A percentile compares a stretch with the other conserved stretches of the same genome.
Evolutionary conservation across 1,140 invertebrate species (phyloP).

Genomic region (Apis mellifera): Amel_HAv3.1 CM009932.2:11319501-11320000

Average conservation of each 20-base stretch:
- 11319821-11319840: too few relatives aligned
- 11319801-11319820: neutral
- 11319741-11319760: neutral
- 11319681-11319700: neutral
- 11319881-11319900: too few relatives aligned
- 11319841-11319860: too few relatives aligned
- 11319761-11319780: neutral
- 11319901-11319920: conserved; percentile 32
- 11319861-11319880: too few relatives aligned
- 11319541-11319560: too few relatives aligned
- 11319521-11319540: too few relatives aligned
- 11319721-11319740: neutral
- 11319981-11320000: conserved; percentile 57
- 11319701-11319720: neutral
- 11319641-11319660: too few relatives aligned
- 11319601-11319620: too few relatives aligned
- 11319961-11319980: neutral
- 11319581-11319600: too few relatives aligned
- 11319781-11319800: neutral
- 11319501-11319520: conserved; percentile 40
- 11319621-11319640: too few relatives aligned
- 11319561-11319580: too few relatives aligned
- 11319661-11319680: too few relatives aligned
- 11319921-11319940: neutral
- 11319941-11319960: neutral